Conservation (phyloP, 2,113 vertebrate genomes). For the Phyllopteryx taeniolatus region DNA sequence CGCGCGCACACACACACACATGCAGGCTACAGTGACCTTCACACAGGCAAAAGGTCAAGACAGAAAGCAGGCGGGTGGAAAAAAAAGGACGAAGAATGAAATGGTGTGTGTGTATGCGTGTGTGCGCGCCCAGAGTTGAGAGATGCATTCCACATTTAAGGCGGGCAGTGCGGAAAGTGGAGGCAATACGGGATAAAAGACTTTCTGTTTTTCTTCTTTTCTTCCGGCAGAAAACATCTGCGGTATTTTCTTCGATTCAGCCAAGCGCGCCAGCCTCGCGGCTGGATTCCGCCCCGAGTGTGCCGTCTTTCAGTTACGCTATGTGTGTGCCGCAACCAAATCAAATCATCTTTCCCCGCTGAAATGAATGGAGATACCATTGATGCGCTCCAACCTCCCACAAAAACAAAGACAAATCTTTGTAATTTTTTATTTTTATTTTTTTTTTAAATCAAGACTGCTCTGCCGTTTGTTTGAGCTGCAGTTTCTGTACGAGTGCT, state of each 20-base stretch:
- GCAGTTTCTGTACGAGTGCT: too few relatives aligned
- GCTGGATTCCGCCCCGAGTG: constrained; percentile 23
- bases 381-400: too few relatives aligned
- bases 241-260: constrained; percentile 52
- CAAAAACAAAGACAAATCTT: too few relatives aligned
- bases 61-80: constrained; percentile 21
- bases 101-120: constrained; percentile 1
- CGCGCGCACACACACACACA: neutral
- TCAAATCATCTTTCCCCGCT: too few relatives aligned
- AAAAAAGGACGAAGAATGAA: constrained; percentile 27
- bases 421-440: too few relatives aligned
- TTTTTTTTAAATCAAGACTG: too few relatives aligned
- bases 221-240: constrained; percentile 51
- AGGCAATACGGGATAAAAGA: constrained; percentile 57
- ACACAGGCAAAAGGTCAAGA: constrained; percentile 49
- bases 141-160: constrained; percentile 20
- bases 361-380: too few relatives aligned
- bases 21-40: constrained; percentile 25
- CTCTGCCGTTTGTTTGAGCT: too few relatives aligned
- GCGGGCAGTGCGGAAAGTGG: constrained; percentile 30
- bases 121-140: neutral
- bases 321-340: neutral
- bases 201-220: constrained; percentile 53
- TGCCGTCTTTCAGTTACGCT: constrained; percentile 35
- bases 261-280: constrained; percentile 14